These are phyloP conservation scores for Danaus melanippus DNA, from an alignment of 1,140 invertebrate species.

Conservation along the genomic window DNA sequence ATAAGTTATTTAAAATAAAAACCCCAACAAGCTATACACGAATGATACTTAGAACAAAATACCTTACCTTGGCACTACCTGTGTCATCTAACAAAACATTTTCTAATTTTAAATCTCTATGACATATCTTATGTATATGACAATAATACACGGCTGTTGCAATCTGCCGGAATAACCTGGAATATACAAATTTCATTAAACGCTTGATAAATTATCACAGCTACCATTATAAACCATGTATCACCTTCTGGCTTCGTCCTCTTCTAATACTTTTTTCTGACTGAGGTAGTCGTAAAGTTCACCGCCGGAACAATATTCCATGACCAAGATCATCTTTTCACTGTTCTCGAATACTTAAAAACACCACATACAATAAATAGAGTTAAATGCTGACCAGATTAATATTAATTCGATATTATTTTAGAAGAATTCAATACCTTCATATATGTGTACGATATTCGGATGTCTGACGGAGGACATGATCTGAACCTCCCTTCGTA, in stretches of 20 bases:
- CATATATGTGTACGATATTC: slow-evolving; percentile 98
- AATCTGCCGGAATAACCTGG: slow-evolving; percentile 94
- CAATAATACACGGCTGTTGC: slow-evolving; percentile 98
- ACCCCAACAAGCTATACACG: neutral
- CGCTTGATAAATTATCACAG: neutral
- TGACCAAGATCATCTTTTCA: slow-evolving; percentile 98
- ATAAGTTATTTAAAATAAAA: neutral
- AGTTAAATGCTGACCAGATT: no score
- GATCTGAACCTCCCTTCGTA: slow-evolving; percentile 97
- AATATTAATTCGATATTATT: no score
- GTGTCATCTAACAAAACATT: slow-evolving; percentile 97
- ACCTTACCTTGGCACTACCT: slow-evolving; percentile 81
- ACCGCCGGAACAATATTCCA: slow-evolving; percentile 99
- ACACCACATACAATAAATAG: slow-evolving; percentile 15
- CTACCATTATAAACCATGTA: slow-evolving; percentile 5
- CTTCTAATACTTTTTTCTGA: slow-evolving; percentile 89
- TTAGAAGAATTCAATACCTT: slow-evolving; percentile 79
- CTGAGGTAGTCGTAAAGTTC: slow-evolving; percentile 99
- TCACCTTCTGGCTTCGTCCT: slow-evolving; percentile 90
- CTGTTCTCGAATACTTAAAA: slow-evolving; percentile 97
- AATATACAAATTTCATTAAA: slow-evolving; percentile 24
- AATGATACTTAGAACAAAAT: no score
- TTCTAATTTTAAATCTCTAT: slow-evolving; percentile 98
- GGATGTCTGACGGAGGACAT: slow-evolving; percentile 99
- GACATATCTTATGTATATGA: slow-evolving; percentile 98